Base-by-base conservation (phyloP, 2,113 vertebrate species). In the Lophochroa leadbeateri region DNA sequence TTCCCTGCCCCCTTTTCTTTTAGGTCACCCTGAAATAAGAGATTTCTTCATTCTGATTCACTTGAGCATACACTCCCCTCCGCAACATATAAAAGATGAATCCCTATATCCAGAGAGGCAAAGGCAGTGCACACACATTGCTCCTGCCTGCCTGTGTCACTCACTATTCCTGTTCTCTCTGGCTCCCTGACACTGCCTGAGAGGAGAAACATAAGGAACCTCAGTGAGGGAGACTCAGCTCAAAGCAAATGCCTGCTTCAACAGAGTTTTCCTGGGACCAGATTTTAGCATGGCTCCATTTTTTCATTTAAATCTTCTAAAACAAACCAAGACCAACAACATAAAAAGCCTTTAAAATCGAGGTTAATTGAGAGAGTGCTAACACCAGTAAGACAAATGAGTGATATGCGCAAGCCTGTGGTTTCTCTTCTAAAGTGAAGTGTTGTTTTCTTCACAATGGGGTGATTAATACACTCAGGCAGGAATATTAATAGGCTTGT, bases 361-460 rank as follows among this genome's bases (percentile, higher is more conserved):
- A 82, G 88, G 43, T 76, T 95, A 81, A 90, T 90, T 93, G 82
- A 90, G 43, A 84, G 96, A 96, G 80, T 78, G 93, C 78, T 97
- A 96, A 96, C 82, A 96, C 75, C 43, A 57, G 20, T n/a, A 75
- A 96, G 83, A 94, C 74, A 92, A 92, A 91, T 72, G 82, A 95
- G 92, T 90, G 90, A 97, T 94, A 95, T 0, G 4, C 46, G 9
- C 91, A 90, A 94, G 93, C 90, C 93, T 96, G 95, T 41, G 90
- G 94, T 94, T 97, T 93, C 86, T 96, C 65, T 90, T 96, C 88
- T 78, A 70, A 90, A 97, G 89, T 82, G 92, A 94, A 95, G 86
- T 95, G 93, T 96, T 96, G 93, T 96, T 92, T 91, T 94, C 95
- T 89, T 95, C 95, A 92, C 97, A 97, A 94, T 93, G 88, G 93